Percentiles rank a stretch among this genome's conserved stretches.
phyloP scores from a whole-genome alignment of 2,888 invertebrate species.

The Netelia virgata region DNA sequence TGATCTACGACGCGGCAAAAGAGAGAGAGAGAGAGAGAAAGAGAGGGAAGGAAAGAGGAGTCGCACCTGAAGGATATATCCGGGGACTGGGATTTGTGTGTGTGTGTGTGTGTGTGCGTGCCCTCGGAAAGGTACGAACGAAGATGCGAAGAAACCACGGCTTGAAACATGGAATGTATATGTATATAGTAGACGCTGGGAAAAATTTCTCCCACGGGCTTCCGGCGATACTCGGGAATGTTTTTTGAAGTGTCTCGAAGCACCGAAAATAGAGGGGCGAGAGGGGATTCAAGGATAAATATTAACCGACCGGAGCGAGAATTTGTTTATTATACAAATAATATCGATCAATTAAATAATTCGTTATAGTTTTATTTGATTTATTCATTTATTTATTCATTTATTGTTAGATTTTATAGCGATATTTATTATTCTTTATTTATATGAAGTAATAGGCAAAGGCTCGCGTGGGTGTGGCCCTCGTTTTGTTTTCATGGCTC shows the following conservation, averaged over 20 bases:
- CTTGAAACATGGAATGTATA: slow-evolving; percentile 33
- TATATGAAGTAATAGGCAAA: slow-evolving; percentile 25
- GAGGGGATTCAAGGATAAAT: slow-evolving; percentile 3
- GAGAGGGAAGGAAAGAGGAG: slow-evolving; percentile 11
- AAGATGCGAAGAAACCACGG: slow-evolving; percentile 38
- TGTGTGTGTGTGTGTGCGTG: background rate
- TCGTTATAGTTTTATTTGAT: background rate
- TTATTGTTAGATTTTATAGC: background rate
- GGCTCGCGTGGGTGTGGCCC: slow-evolving; percentile 53
- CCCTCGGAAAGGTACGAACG: slow-evolving; percentile 61
- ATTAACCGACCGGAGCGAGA: background rate
- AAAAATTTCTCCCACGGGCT: slow-evolving; percentile 59
- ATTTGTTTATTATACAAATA: background rate
- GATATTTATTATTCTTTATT: background rate
- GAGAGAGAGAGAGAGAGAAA: background rate
- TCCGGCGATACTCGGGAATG: slow-evolving; percentile 53
- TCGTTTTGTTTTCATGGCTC: slow-evolving; percentile 56
- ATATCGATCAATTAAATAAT: background rate
- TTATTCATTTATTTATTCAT: background rate
- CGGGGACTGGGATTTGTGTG: slow-evolving; percentile 36
- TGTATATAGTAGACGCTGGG: slow-evolving; percentile 17
- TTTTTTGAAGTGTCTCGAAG: slow-evolving; percentile 20
- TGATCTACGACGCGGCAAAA: slow-evolving; percentile 42
- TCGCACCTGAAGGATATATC: slow-evolving; percentile 43
- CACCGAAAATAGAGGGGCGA: background rate